These are phyloP conservation scores for Brachionus paranguensis DNA, from an alignment of 1,140 invertebrate species.

Conservation along the genomic window DNA sequence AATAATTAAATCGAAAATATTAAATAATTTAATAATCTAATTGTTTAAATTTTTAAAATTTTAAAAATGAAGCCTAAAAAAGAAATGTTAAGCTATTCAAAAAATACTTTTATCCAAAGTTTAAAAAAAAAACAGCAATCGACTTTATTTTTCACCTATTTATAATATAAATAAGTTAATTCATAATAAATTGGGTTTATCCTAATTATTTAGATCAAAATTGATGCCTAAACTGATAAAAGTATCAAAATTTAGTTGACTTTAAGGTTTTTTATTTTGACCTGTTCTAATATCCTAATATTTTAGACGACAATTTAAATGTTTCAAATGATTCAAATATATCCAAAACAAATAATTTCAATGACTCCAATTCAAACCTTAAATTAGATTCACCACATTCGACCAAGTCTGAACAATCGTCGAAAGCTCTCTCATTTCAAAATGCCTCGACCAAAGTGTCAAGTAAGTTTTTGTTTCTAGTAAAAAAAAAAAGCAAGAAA, in stretches of 20 bases:
- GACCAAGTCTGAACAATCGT: constrained; percentile 9
- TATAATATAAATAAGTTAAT: too few relatives aligned
- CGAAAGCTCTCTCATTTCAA: constrained; percentile 33
- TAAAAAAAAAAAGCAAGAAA: constrained; percentile 14
- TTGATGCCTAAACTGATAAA: not conserved
- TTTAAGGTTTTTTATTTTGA: not conserved
- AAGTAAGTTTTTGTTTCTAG: not conserved
- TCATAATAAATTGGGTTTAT: too few relatives aligned
- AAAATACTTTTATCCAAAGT: too few relatives aligned
- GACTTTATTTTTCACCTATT: too few relatives aligned
- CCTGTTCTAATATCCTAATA: not conserved
- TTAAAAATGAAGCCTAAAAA: too few relatives aligned
- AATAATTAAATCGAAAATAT: too few relatives aligned
- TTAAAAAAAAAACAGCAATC: too few relatives aligned
- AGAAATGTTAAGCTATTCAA: too few relatives aligned
- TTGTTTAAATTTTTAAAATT: too few relatives aligned
- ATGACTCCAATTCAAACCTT: constrained; percentile 9
- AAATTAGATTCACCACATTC: constrained; percentile 31
- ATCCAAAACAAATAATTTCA: not conserved
- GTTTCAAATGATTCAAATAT: constrained; percentile 1
- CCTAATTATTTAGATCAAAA: not conserved
- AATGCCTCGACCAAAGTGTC: constrained; percentile 30
- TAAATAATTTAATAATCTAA: too few relatives aligned
- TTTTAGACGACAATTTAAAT: constrained; percentile 12
- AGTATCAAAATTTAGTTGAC: not conserved